Evolutionary conservation across 2,797 vertebrate species (phyloP).

Genomic region (Onychomys torridus): DNA sequence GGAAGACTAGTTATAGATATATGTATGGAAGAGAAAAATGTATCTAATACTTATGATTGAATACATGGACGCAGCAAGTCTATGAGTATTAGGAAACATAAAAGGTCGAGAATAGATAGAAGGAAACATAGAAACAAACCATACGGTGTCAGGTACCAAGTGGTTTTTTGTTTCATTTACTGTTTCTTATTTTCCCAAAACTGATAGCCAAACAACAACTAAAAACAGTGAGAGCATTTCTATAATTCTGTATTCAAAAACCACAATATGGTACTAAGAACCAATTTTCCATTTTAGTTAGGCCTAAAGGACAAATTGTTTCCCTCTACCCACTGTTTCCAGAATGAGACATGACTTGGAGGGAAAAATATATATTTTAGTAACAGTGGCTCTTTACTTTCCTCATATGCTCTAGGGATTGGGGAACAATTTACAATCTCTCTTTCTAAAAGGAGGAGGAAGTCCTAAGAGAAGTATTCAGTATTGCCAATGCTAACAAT

Average conservation of each 20-base stretch:
- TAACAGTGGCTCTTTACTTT: neutral
- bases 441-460: neutral
- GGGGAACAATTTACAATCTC: neutral
- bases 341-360: neutral
- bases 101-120: conserved; percentile 12
- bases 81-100: conserved; percentile 60
- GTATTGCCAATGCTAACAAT: neutral
- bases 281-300: neutral
- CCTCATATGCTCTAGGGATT: neutral
- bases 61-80: neutral
- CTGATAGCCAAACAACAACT: neutral
- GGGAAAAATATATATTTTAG: neutral
- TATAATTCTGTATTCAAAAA: neutral
- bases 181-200: neutral
- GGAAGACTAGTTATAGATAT: neutral
- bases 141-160: neutral
- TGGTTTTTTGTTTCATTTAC: neutral
- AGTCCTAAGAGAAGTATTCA: neutral
- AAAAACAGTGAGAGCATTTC: neutral
- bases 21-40: no score
- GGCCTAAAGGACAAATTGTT: neutral
- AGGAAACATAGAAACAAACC: conserved; percentile 37
- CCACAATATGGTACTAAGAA: neutral
- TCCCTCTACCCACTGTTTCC: neutral
- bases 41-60: neutral